Conservation (phyloP, 2,113 vertebrate species). For the Pseudorectes ferrugineus region DNA sequence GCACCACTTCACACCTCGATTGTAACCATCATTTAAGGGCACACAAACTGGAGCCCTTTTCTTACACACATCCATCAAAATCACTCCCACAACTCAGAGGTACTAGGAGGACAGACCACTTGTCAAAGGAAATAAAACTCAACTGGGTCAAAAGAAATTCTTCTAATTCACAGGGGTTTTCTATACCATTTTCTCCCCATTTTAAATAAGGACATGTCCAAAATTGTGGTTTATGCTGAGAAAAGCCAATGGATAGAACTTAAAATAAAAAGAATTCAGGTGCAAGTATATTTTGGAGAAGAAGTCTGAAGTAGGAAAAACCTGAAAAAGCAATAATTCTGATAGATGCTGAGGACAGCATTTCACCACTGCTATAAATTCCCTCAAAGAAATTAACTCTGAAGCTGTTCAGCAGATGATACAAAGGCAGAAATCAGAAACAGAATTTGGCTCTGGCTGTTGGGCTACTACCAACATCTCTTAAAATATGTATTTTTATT, state of each 20-base stretch:
- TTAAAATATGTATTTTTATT: neutral
- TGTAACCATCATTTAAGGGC: neutral
- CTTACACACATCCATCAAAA: neutral
- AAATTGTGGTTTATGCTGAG: neutral
- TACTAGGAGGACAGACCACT: neutral
- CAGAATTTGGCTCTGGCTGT: conserved; percentile 4
- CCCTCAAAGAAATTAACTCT: conserved; percentile 41
- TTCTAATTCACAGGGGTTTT: neutral
- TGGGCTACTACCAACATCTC: conserved; percentile 2
- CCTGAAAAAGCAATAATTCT: conserved; percentile 55
- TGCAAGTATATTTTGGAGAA: neutral
- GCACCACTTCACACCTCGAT: neutral
- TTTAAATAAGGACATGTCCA: neutral
- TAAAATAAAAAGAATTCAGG: conserved; percentile 3
- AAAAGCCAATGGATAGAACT: neutral
- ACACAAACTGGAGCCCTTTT: neutral
- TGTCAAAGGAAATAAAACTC: neutral
- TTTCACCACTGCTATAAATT: conserved; percentile 45
- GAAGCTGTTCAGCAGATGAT: neutral
- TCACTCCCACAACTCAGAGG: neutral
- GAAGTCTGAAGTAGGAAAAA: conserved; percentile 14
- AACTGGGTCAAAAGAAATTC: neutral
- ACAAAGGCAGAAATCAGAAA: conserved; percentile 6
- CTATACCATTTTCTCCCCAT: neutral
- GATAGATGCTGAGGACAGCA: conserved; percentile 47